These are phyloP conservation scores for Turdus rufiventris DNA, from an alignment of 2,113 vertebrate species.

Conservation along the genomic window DNA sequence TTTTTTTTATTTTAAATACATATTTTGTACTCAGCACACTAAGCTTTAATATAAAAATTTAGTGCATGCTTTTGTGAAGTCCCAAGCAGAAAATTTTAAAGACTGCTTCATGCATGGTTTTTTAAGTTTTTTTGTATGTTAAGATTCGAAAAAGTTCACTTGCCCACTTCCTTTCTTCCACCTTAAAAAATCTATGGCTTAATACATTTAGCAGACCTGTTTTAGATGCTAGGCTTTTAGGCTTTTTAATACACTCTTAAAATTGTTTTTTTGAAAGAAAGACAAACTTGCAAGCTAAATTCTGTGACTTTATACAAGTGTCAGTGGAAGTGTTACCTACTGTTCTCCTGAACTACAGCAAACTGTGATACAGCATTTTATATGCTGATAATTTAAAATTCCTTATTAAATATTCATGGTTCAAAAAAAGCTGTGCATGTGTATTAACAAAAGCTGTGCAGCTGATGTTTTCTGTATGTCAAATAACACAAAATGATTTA, in stretches of 20 bases:
- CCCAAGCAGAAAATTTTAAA: background rate
- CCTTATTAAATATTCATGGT: background rate
- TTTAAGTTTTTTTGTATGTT: background rate
- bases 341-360: background rate
- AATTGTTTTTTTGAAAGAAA: background rate
- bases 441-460: background rate
- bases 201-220: background rate
- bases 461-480: background rate
- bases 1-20: background rate
- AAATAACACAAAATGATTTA: background rate
- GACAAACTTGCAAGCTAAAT: background rate
- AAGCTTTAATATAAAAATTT: background rate
- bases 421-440: conserved; percentile 9
- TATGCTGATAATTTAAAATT: background rate
- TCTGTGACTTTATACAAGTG: background rate
- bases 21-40: background rate
- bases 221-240: background rate
- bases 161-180: background rate
- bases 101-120: background rate
- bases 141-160: background rate
- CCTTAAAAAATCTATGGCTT: background rate
- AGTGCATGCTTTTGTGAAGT: background rate
- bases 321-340: background rate
- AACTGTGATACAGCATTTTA: background rate
- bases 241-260: background rate